Percentiles rank a stretch among this genome's conserved stretches.
These are phyloP conservation scores for Corbicula japonica DNA, from an alignment of 2,888 invertebrate species.

Conservation along the genomic window DNA sequence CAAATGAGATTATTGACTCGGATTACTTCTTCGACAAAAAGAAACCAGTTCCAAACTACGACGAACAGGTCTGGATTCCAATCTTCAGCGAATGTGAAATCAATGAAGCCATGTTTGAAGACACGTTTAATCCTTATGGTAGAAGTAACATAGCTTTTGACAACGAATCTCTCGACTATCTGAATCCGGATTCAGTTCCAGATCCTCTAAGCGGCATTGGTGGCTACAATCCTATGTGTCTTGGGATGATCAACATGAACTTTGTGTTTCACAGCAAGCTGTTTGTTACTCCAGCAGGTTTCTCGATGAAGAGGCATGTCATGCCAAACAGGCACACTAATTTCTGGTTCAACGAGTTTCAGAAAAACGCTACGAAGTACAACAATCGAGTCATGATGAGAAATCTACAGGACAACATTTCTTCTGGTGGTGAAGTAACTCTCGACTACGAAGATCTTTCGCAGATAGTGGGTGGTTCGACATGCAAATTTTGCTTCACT, in stretches of 20 bases:
- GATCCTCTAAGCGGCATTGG: constrained; percentile 17
- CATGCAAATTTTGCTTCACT: constrained; percentile 19
- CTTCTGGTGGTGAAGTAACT: neutral
- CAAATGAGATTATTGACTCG: constrained; percentile 8
- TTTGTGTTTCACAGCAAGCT: constrained; percentile 26
- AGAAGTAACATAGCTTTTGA: constrained; percentile 28
- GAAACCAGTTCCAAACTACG: constrained; percentile 7
- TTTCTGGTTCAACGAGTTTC: constrained; percentile 28
- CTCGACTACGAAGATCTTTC: constrained; percentile 18
- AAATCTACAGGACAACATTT: constrained; percentile 18
- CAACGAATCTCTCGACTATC: constrained; percentile 13
- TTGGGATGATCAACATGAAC: constrained; percentile 23
- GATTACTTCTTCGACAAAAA: constrained; percentile 12
- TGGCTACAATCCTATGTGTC: constrained; percentile 18
- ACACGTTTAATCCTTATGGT: constrained; percentile 25
- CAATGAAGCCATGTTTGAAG: constrained; percentile 23
- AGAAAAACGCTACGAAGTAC: constrained; percentile 16
- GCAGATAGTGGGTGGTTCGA: constrained; percentile 18
- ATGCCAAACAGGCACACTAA: constrained; percentile 10
- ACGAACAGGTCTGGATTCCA: constrained; percentile 23
- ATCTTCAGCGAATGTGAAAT: constrained; percentile 18
- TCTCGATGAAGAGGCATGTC: constrained; percentile 25
- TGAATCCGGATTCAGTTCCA: constrained; percentile 6
- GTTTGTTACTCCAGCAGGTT: neutral
- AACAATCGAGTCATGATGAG: constrained; percentile 17